A percentile compares a stretch with the other conserved stretches of the same genome.
phyloP scores from a whole-genome alignment of 2,888 invertebrate genomes.

The Diploptera punctata region DNA sequence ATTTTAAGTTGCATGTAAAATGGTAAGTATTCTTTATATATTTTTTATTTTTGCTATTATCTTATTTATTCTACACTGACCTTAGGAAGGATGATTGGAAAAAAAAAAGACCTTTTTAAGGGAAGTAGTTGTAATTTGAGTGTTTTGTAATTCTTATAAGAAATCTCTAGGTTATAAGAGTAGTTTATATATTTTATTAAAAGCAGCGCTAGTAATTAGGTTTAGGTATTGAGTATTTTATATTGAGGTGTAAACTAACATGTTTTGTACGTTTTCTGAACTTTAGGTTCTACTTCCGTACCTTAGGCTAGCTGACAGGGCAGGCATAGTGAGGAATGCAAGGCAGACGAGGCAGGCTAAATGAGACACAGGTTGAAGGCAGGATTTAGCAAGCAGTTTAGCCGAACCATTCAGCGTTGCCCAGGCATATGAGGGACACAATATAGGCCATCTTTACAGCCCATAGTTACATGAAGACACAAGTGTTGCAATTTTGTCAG shows the following conservation, averaged over 20 bases:
- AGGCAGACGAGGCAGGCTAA: conserved; percentile 39
- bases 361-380: conserved; percentile 29
- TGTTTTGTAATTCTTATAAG: not conserved
- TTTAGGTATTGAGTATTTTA: conserved; percentile 6
- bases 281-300: conserved; percentile 41
- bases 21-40: conserved; percentile 23
- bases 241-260: conserved; percentile 40
- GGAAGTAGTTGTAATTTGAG: not conserved
- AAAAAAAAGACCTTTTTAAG: not conserved
- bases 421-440: conserved; percentile 33
- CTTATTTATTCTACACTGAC: not conserved
- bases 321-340: conserved; percentile 33
- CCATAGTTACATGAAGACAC: conserved; percentile 31
- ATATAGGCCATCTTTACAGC: conserved; percentile 32
- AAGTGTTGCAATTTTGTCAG: conserved; percentile 32
- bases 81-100: not conserved
- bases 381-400: conserved; percentile 37
- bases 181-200: not conserved
- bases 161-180: too few species aligned
- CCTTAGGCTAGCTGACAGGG: conserved; percentile 42
- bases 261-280: conserved; percentile 41
- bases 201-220: not conserved
- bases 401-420: conserved; percentile 27
- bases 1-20: not conserved
- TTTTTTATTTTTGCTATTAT: not conserved